A percentile compares a stretch with the other conserved stretches of the same genome.
Evolutionary conservation across 30 jellyfish, hydroid and myxozoan species (phyloP).

Genomic region (Hydractinia echinata): DNA sequence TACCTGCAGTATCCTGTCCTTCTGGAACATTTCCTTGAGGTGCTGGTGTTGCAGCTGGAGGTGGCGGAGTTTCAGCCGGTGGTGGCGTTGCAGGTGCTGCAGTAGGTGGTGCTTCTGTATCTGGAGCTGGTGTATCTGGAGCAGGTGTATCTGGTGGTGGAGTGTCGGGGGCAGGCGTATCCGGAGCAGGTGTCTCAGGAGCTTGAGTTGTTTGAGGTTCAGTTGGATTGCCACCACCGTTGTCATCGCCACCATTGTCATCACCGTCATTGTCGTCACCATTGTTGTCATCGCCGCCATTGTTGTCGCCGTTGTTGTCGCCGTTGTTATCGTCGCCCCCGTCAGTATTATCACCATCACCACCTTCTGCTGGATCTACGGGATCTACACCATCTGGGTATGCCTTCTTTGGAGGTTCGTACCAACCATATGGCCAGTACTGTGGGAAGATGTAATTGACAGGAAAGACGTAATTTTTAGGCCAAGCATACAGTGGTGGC

Average conservation of each 20-base stretch:
- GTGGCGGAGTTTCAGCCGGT: constrained; percentile 53
- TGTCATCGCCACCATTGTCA: neutral
- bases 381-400: constrained; percentile 28
- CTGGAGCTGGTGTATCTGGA: constrained; percentile 65
- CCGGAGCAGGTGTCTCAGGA: constrained; percentile 70
- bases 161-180: constrained; percentile 33
- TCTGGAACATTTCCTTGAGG: constrained; percentile 16
- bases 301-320: neutral
- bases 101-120: constrained; percentile 50
- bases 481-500: constrained; percentile 34
- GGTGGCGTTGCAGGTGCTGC: constrained; percentile 48
- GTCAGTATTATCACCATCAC: constrained; percentile 1
- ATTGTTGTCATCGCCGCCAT: neutral
- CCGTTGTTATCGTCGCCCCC: neutral
- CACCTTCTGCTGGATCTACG: constrained; percentile 22
- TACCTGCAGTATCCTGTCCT: neutral
- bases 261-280: neutral
- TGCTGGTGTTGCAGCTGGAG: constrained; percentile 48
- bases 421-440: constrained; percentile 25
- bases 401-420: constrained; percentile 6
- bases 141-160: constrained; percentile 49
- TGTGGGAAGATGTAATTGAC: constrained; percentile 18
- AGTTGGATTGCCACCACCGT: neutral
- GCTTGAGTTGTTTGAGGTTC: constrained; percentile 22
- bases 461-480: constrained; percentile 17